Conservation (phyloP, 2,113 vertebrate species). For the Bettongia penicillata region DNA sequence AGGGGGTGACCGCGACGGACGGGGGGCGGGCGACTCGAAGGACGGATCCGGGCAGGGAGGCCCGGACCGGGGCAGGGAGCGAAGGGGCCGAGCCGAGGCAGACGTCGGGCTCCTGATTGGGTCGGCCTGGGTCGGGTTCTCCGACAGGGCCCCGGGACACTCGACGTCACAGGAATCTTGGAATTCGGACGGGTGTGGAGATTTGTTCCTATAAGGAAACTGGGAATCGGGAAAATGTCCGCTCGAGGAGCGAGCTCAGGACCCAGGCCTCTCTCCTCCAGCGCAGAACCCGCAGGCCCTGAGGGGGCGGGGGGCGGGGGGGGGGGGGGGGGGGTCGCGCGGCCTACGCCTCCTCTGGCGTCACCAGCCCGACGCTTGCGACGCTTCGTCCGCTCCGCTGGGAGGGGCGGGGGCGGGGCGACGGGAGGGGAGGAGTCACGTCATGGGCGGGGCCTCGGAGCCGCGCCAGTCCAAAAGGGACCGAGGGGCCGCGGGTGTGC, state of each 20-base stretch:
- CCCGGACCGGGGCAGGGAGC: too few relatives aligned
- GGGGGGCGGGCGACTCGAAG: neutral
- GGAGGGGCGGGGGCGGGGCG: too few relatives aligned
- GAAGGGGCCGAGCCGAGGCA: too few relatives aligned
- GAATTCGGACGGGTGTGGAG: neutral
- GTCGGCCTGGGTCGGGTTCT: too few relatives aligned
- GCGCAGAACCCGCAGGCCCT: neutral
- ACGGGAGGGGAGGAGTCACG: too few relatives aligned
- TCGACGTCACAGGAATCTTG: neutral
- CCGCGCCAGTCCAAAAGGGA: neutral
- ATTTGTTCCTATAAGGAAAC: neutral
- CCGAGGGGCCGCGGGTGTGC: too few relatives aligned
- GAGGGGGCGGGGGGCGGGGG: rapidly evolving
- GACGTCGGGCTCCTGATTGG: neutral
- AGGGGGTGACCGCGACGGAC: neutral
- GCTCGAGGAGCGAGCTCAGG: too few relatives aligned
- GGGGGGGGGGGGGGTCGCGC: too few relatives aligned
- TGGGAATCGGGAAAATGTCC: neutral
- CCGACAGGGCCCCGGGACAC: neutral
- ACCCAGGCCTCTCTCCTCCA: neutral
- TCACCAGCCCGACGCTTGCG: neutral
- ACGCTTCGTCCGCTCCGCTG: too few relatives aligned
- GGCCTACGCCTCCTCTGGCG: too few relatives aligned
- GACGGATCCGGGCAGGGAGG: too few relatives aligned
- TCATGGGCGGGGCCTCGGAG: neutral